These are phyloP conservation scores for Anoplophora glabripennis DNA, from an alignment of 1,140 invertebrate genomes.

Conservation along the genomic window DNA sequence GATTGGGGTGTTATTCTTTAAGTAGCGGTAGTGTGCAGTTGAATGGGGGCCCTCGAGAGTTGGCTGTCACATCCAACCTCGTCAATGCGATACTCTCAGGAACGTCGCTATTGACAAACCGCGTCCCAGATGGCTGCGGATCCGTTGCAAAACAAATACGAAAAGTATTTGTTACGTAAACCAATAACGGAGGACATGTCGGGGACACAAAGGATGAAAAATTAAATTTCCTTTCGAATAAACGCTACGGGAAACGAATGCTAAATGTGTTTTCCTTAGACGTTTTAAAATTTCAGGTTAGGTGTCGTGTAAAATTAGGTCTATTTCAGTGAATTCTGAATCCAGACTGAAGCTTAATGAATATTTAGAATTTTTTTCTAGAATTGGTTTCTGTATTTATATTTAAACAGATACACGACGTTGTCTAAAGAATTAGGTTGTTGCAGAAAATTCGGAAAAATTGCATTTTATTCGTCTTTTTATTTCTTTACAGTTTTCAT, in stretches of 20 bases:
- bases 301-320: no score
- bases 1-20: neutral
- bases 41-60: constrained; percentile 3
- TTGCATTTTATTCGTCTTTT: no score
- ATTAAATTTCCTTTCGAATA: neutral
- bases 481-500: no score
- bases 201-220: neutral
- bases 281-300: no score
- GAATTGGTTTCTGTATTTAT: no score
- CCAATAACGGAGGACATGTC: constrained; percentile 5
- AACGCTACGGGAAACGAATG: neutral
- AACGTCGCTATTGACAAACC: constrained; percentile 6
- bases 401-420: no score
- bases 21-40: constrained; percentile 1
- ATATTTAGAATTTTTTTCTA: no score
- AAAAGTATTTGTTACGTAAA: constrained; percentile 9
- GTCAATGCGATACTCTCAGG: constrained; percentile 4
- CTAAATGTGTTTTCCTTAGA: neutral
- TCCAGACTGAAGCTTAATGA: no score
- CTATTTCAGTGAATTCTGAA: no score
- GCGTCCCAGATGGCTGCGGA: constrained; percentile 1
- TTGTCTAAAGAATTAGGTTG: no score
- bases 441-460: no score
- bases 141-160: constrained; percentile 8
- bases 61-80: constrained; percentile 6